Percentiles rank a stretch among this genome's conserved stretches.
Conservation (phyloP, 2,113 vertebrate genomes). For the Psilopogon haemacephalus region DNA sequence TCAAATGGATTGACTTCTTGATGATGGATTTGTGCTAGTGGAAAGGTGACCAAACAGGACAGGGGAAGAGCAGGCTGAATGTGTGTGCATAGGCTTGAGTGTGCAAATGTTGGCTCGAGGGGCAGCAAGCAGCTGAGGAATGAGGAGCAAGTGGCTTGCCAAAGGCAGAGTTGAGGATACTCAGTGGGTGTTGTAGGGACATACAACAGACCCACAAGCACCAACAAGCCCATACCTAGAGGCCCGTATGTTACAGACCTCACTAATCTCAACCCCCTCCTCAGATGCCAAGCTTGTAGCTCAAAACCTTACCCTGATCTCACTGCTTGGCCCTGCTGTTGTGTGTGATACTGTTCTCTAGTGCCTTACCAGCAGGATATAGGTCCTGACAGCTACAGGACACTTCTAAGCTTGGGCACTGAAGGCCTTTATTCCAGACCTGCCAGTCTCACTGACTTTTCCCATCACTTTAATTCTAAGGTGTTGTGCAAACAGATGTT, state of each 20-base stretch:
- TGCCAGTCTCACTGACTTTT: background rate
- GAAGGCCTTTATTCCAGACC: background rate
- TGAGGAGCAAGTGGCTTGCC: background rate
- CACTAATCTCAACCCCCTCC: background rate
- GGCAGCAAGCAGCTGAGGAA: background rate
- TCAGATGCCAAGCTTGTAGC: background rate
- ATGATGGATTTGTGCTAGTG: accelerated
- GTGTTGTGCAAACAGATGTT: background rate
- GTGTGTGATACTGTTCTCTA: background rate
- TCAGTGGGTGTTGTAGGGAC: background rate
- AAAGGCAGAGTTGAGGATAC: background rate
- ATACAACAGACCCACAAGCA: background rate
- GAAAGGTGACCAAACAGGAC: background rate
- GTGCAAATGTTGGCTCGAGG: background rate
- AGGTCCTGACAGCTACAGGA: background rate
- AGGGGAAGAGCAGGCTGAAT: too few relatives aligned
- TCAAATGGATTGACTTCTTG: background rate
- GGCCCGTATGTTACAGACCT: background rate
- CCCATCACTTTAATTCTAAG: background rate
- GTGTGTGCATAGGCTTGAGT: accelerated
- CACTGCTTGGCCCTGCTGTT: accelerated
- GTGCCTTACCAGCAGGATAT: background rate
- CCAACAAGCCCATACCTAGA: too few relatives aligned
- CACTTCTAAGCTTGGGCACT: background rate
- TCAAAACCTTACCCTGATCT: background rate